Percentiles rank a stretch among this genome's conserved stretches.
phyloP scores from a whole-genome alignment of 2,113 vertebrate species.

The Acrocephalus kingi region DNA sequence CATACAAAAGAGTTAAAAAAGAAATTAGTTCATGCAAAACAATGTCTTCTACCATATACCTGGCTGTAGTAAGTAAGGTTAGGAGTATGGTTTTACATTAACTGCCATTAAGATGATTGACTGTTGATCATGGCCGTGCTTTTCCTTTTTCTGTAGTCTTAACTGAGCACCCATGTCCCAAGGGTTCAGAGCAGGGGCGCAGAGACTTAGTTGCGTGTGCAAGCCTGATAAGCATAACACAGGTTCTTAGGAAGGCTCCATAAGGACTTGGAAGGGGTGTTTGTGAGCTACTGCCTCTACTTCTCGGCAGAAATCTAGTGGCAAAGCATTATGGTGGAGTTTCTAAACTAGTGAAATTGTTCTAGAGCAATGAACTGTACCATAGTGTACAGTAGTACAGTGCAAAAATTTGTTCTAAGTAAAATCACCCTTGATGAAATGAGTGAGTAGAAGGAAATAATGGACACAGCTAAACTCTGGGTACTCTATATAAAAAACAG shows the following conservation, averaged over 20 bases:
- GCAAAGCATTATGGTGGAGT: neutral
- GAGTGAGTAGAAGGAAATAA: neutral
- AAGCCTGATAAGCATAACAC: neutral
- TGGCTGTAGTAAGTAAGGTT: neutral
- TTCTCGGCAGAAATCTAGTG: neutral
- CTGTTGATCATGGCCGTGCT: neutral
- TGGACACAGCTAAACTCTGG: neutral
- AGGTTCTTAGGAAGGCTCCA: neutral
- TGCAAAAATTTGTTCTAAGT: neutral
- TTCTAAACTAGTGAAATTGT: neutral
- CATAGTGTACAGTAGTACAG: neutral
- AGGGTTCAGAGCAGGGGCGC: neutral
- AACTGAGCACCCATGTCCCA: neutral
- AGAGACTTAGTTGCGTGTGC: neutral
- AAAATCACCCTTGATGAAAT: neutral
- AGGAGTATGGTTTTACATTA: neutral
- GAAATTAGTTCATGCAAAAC: neutral
- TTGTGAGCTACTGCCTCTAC: neutral
- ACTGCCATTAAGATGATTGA: neutral
- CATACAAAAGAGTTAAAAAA: neutral
- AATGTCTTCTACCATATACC: rapidly evolving
- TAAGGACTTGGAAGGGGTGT: neutral
- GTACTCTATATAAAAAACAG: neutral
- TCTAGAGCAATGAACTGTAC: neutral
- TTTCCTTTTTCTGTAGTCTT: neutral